A percentile compares a stretch with the other conserved stretches of the same genome.
Evolutionary conservation across 1,140 invertebrate species (phyloP).

Genomic region (Panagrolaimus sp.): DNA sequence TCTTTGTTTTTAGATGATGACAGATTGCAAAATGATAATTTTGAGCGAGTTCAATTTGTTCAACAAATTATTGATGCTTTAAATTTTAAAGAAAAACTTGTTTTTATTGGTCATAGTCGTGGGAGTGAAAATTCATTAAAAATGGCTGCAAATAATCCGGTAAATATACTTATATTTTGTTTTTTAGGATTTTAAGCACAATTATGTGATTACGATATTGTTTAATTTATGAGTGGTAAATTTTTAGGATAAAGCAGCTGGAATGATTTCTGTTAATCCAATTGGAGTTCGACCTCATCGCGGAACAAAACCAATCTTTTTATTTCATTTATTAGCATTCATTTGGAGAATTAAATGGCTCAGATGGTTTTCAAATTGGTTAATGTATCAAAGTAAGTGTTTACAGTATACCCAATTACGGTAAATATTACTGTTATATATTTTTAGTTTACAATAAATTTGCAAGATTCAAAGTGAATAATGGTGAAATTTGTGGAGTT

Average conservation of each 20-base stretch:
- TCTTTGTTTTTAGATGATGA: constrained; percentile 33
- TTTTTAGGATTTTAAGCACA: constrained; percentile 19
- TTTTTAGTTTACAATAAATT: background rate
- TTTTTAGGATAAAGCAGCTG: constrained; percentile 34
- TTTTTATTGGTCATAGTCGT: constrained; percentile 45
- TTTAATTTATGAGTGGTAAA: constrained; percentile 6
- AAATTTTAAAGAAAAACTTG: constrained; percentile 33
- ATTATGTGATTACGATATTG: constrained; percentile 15
- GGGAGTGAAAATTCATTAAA: constrained; percentile 47
- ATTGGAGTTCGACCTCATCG: constrained; percentile 34
- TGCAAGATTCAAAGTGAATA: constrained; percentile 17
- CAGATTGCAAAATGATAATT: constrained; percentile 32
- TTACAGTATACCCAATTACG: background rate
- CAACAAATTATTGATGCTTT: constrained; percentile 40
- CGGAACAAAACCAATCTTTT: constrained; percentile 28
- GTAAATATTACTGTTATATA: background rate
- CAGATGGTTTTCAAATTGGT: constrained; percentile 20
- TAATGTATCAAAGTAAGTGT: constrained; percentile 22
- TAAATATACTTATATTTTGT: constrained; percentile 19
- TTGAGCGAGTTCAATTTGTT: constrained; percentile 40
- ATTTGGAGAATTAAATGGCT: constrained; percentile 12
- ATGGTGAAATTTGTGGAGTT: constrained; percentile 1
- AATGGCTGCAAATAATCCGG: constrained; percentile 36
- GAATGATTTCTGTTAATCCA: constrained; percentile 30
- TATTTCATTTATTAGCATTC: constrained; percentile 21